Base-by-base conservation (phyloP, 1,140 invertebrate genomes). In the Dreissena rostriformis region DNA sequence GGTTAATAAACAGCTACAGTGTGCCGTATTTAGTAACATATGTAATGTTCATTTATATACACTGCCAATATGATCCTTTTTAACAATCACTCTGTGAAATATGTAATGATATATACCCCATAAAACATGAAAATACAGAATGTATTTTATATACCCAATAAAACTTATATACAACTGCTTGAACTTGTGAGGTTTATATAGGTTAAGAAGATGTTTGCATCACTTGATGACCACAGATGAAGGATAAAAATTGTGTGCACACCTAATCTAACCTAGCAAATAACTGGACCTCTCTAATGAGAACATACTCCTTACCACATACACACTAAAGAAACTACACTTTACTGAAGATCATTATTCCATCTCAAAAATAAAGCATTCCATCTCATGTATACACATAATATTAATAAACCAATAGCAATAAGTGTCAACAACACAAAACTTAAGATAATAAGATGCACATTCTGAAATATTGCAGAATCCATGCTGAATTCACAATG, bases 121-220 rank as follows among this genome's bases (percentile, higher is more conserved):
- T 57, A 57, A 57, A 57, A 57, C 53, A 57, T 57, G 53, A 57
- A 57, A 57, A 57, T 57, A 57, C 53, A 57, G 53, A 57, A 57
- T 57, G 53, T 57, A 57, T 57, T 57, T 57, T 57, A 57, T 57
- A 57, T 57, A 57, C 53, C 53, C 53, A 57, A 57, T 57, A 57
- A 57, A 57, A 57, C 53, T 57, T 57, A 57, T 57, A 57, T 57
- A 57, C 53, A 57, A 57, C 53, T 57, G 53, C 19, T 57, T 57
- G 53, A 57, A 57, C 53, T 57, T 57, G 53, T 57, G 53, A 57
- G 53, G 53, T 57, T 57, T 57, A 57, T 57, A 57, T 57, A 57
- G 53, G 53, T 57, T 57, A 57, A 57, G 53, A 57, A 57, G 53
- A 57, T 57, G 53, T 57, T 57, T 57, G 53, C 53, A 57, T 57